A percentile compares a stretch with the other conserved stretches of the same genome.
Conservation (phyloP, 1,140 invertebrate species). For the Neotoxoptera formosana region DNA sequence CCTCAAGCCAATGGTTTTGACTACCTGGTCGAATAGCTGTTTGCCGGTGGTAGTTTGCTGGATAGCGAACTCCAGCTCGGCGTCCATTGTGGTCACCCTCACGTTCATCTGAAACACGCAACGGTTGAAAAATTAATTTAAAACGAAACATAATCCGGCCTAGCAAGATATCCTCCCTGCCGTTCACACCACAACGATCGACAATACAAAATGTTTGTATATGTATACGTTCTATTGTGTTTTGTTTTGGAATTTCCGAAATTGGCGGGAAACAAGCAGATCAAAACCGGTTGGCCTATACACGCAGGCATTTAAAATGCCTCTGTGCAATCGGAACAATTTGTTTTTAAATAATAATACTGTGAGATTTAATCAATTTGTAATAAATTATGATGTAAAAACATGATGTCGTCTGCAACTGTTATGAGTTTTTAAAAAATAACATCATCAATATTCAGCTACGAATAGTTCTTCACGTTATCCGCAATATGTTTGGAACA, state of each 20-base stretch:
- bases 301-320: not conserved
- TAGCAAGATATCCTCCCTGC: not conserved
- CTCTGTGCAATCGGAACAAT: no score
- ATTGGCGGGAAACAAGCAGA: conserved; percentile 45
- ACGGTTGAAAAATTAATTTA: conserved; percentile 18
- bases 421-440: not conserved
- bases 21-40: conserved; percentile 99
- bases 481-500: not conserved
- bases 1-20: conserved; percentile 97
- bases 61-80: conserved; percentile 99
- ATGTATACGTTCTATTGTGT: not conserved
- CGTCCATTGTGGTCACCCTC: conserved; percentile 99
- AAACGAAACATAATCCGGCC: not conserved
- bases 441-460: not conserved
- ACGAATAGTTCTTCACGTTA: not conserved
- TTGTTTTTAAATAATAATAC: not conserved
- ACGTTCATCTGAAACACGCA: conserved; percentile 87
- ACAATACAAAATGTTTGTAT: no score
- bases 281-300: not conserved
- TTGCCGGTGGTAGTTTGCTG: conserved; percentile 99
- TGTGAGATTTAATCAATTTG: not conserved
- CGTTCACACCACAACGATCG: not conserved
- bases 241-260: not conserved
- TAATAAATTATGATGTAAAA: not conserved
- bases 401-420: not conserved